These are phyloP conservation scores for Dasypogon diadema DNA, from an alignment of 2,888 invertebrate species.

Conservation along the genomic window DNA sequence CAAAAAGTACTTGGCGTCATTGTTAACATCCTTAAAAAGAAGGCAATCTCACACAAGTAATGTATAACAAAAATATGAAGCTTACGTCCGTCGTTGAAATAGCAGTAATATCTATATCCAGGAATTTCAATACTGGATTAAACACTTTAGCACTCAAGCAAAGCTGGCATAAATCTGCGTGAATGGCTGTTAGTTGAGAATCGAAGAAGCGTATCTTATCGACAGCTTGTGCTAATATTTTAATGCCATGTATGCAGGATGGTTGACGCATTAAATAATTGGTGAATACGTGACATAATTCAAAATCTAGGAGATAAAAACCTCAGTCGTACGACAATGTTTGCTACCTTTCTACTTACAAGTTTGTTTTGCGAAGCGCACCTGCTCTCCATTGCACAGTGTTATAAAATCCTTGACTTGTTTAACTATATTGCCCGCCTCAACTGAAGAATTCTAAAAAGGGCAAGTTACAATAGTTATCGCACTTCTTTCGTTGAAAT, in stretches of 20 bases:
- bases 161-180: slow-evolving; percentile 92
- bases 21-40: slow-evolving; percentile 75
- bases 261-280: slow-evolving; percentile 82
- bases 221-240: slow-evolving; percentile 84
- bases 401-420: slow-evolving; percentile 89
- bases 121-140: slow-evolving; percentile 88
- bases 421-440: slow-evolving; percentile 70
- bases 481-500: too few relatives aligned
- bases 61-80: slow-evolving; percentile 6
- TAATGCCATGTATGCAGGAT: slow-evolving; percentile 82
- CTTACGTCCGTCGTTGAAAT: slow-evolving; percentile 84
- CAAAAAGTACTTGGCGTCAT: slow-evolving; percentile 78
- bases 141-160: slow-evolving; percentile 92
- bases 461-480: not conserved
- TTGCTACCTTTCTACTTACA: too few relatives aligned
- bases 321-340: too few relatives aligned
- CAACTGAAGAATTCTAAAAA: slow-evolving; percentile 62
- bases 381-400: slow-evolving; percentile 90
- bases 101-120: slow-evolving; percentile 92
- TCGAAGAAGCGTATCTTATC: slow-evolving; percentile 88
- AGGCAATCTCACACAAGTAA: slow-evolving; percentile 53
- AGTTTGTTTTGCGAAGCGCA: slow-evolving; percentile 85
- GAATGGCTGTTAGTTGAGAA: slow-evolving; percentile 92
- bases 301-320: slow-evolving; percentile 91
- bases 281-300: slow-evolving; percentile 87